These are phyloP conservation scores for Smittia aterrima DNA, from an alignment of 2,888 invertebrate genomes.

Conservation along the genomic window DNA sequence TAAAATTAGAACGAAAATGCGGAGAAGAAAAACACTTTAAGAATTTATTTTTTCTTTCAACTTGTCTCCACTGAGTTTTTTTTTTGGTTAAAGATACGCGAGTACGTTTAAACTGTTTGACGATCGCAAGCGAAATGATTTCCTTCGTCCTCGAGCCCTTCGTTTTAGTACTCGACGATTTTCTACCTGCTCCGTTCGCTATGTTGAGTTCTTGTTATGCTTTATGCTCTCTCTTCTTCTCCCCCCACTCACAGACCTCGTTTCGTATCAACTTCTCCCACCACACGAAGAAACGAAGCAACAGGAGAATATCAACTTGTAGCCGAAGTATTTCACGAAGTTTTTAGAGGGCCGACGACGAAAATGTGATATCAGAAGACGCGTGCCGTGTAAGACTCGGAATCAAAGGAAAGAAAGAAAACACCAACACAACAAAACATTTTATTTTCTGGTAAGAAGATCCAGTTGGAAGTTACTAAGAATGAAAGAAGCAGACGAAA, in stretches of 20 bases:
- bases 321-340: conserved; percentile 22
- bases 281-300: conserved; percentile 28
- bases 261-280: conserved; percentile 27
- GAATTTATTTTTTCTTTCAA: conserved; percentile 15
- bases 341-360: background rate
- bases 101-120: conserved; percentile 50
- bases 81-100: background rate
- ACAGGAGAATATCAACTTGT: conserved; percentile 22
- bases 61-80: conserved; percentile 24
- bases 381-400: conserved; percentile 34
- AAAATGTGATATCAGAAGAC: conserved; percentile 28
- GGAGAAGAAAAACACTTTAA: conserved; percentile 28
- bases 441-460: background rate
- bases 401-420: background rate
- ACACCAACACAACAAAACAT: background rate
- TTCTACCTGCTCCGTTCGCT: conserved; percentile 38
- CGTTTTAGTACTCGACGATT: conserved; percentile 47
- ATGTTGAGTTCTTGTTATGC: conserved; percentile 9
- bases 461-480: conserved; percentile 20
- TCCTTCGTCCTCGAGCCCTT: conserved; percentile 53
- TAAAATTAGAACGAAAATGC: conserved; percentile 35
- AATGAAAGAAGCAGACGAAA: background rate
- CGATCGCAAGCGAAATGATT: conserved; percentile 59
- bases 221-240: conserved; percentile 16
- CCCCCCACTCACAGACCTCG: background rate